phyloP scores from a whole-genome alignment of 2,113 vertebrate species.

The Microcebus ravelobensis region DNA sequence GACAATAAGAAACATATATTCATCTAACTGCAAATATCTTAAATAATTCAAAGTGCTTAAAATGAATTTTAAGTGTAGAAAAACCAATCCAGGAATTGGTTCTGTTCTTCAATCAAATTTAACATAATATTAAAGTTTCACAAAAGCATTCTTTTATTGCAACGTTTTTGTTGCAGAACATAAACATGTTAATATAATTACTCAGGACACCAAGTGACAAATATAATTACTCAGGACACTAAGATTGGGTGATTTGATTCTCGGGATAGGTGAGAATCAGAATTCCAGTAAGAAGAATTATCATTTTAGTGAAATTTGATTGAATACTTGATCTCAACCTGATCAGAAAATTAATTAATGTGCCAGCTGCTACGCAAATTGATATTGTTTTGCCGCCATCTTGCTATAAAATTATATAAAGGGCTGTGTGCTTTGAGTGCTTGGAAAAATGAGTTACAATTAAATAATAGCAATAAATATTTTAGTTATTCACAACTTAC shows the following conservation, averaged over 20 bases:
- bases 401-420: background rate
- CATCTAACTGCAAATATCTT: conserved; percentile 22
- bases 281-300: background rate
- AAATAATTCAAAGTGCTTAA: background rate
- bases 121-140: conserved; percentile 18
- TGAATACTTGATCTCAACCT: conserved; percentile 12
- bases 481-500: background rate
- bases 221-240: background rate
- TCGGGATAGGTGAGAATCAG: conserved; percentile 11
- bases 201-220: background rate
- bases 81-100: background rate
- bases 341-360: background rate
- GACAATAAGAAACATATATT: conserved; percentile 10
- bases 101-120: background rate
- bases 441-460: background rate
- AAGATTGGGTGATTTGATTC: background rate
- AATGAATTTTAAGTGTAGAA: background rate
- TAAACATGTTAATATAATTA: conserved; percentile 15
- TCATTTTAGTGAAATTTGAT: background rate
- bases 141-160: background rate
- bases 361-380: background rate
- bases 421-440: background rate
- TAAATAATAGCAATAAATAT: background rate
- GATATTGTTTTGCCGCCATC: background rate
- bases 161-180: conserved; percentile 12